Evolutionary conservation across 1,140 invertebrate species (phyloP).

Genomic region (Asobara japonica): DNA sequence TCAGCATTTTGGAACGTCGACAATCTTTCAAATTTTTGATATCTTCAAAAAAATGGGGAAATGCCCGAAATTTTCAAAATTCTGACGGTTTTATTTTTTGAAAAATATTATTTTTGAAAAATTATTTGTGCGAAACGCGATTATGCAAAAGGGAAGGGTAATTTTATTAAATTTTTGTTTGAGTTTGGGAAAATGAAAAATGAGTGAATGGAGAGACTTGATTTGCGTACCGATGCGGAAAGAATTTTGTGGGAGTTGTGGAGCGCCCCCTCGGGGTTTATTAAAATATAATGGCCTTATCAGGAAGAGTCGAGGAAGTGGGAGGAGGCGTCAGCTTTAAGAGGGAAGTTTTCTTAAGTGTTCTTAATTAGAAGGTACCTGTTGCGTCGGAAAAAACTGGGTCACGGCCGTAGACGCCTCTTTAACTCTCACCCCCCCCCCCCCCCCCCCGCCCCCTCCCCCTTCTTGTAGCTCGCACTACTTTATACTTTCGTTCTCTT

Average conservation of each 20-base stretch:
- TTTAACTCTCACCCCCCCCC: constrained; percentile 22
- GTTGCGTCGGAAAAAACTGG: constrained; percentile 68
- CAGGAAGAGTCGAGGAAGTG: constrained; percentile 45
- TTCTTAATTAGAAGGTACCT: constrained; percentile 69
- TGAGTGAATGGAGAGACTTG: background rate
- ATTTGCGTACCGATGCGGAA: constrained; percentile 38
- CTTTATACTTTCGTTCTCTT: constrained; percentile 8
- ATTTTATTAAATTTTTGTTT: too few species aligned
- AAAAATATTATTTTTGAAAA: too few species aligned
- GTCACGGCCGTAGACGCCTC: constrained; percentile 61
- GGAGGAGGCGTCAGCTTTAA: constrained; percentile 65
- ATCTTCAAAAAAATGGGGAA: too few species aligned
- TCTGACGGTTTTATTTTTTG: too few species aligned
- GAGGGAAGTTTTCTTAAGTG: constrained; percentile 69
- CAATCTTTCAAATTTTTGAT: too few species aligned
- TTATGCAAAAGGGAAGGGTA: too few species aligned
- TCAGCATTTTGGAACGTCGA: too few species aligned
- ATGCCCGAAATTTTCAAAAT: too few species aligned
- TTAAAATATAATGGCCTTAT: constrained; percentile 64
- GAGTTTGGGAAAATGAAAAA: background rate
- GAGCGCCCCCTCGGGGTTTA: constrained; percentile 47
- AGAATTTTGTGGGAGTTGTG: constrained; percentile 34
- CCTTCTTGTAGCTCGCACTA: too few species aligned
- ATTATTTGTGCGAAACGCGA: too few species aligned
- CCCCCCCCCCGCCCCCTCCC: constrained; percentile 11